These are phyloP conservation scores for Rynchops niger DNA, from an alignment of 2,113 vertebrate genomes.

Conservation along the genomic window DNA sequence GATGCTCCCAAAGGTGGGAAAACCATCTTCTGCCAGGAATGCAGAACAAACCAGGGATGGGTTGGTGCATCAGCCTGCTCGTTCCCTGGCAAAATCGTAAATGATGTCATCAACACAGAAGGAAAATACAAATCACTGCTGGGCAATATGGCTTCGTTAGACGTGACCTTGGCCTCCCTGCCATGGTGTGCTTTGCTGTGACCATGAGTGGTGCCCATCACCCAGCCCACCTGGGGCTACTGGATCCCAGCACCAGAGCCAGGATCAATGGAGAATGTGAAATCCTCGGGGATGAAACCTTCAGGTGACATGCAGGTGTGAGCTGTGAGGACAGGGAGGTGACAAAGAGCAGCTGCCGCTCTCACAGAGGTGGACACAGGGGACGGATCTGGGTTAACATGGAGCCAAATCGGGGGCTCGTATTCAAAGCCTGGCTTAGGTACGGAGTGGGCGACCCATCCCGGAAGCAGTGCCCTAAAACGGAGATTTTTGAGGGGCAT, in stretches of 20 bases:
- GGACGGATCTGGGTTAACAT: background rate
- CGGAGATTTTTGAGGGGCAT: background rate
- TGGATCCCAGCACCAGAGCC: fast-evolving
- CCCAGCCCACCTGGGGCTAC: fast-evolving
- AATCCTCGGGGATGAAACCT: background rate
- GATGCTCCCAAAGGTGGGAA: background rate
- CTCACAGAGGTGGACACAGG: fast-evolving
- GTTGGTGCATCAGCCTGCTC: background rate
- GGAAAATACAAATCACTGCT: background rate
- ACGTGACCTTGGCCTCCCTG: fast-evolving
- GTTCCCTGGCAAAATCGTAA: background rate
- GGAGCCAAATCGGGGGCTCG: background rate
- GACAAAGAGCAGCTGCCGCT: background rate
- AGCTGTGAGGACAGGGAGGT: background rate
- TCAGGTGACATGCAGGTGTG: background rate
- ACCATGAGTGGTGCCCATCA: fast-evolving
- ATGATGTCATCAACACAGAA: background rate
- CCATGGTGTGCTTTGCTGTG: fast-evolving
- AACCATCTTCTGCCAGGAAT: background rate
- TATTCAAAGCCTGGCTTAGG: background rate
- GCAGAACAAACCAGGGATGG: background rate
- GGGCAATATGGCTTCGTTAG: background rate
- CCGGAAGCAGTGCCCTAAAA: background rate
- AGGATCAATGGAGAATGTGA: fast-evolving
- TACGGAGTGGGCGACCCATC: background rate